phyloP scores from a whole-genome alignment of 2,797 vertebrate genomes.

The Gymnocypris eckloni region DNA sequence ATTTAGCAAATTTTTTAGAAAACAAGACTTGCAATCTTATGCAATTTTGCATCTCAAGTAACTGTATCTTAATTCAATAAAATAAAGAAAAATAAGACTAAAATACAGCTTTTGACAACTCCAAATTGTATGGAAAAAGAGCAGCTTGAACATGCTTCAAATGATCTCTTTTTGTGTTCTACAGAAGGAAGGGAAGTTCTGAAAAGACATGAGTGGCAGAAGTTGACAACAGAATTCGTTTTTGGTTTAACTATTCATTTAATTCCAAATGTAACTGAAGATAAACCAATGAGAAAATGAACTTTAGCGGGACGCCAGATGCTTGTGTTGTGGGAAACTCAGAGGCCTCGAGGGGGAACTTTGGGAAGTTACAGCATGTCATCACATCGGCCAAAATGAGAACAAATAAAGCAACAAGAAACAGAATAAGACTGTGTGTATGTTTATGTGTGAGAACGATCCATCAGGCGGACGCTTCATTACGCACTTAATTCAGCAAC shows the following conservation, averaged over 20 bases:
- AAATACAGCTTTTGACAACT: background rate
- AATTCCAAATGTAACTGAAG: background rate
- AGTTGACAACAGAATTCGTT: background rate
- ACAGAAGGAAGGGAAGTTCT: background rate
- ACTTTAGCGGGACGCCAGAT: conserved; percentile 10
- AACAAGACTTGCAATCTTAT: background rate
- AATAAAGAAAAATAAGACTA: background rate
- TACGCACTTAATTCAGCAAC: background rate
- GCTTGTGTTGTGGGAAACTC: conserved; percentile 32
- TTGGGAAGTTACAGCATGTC: conserved; percentile 21
- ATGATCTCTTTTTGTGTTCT: background rate
- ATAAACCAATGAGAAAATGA: conserved; percentile 10
- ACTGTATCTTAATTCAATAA: background rate
- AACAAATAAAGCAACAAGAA: conserved; percentile 25
- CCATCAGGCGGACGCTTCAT: background rate
- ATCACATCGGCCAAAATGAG: conserved; percentile 15
- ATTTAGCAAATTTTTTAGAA: background rate
- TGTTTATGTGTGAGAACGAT: conserved; percentile 1
- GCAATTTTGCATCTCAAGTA: background rate
- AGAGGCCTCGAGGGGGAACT: conserved; percentile 6
- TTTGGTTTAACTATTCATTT: background rate
- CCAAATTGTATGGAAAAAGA: background rate
- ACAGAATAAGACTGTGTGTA: background rate
- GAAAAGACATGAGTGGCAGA: background rate
- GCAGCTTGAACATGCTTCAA: background rate